phyloP scores from a whole-genome alignment of 2,888 invertebrate genomes.

The Esperia sulphurella region DNA sequence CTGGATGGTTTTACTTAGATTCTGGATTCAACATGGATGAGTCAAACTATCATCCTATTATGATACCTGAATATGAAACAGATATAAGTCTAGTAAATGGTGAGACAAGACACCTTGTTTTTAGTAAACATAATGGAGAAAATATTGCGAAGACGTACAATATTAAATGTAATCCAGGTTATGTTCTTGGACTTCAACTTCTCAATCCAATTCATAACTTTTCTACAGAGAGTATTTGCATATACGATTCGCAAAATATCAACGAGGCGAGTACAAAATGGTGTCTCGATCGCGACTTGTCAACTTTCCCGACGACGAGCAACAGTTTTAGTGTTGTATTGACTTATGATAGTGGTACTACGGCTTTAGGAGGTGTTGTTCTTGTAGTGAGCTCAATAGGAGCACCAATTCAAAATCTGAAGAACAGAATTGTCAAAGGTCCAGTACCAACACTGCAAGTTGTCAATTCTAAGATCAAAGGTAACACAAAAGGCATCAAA shows the following conservation, averaged over 20 bases:
- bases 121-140: conserved; percentile 82
- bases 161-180: conserved; percentile 87
- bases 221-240: conserved; percentile 89
- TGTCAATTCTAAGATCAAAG: conserved; percentile 85
- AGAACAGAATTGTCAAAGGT: conserved; percentile 86
- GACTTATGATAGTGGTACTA: conserved; percentile 87
- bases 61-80: conserved; percentile 82
- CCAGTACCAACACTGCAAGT: conserved; percentile 88
- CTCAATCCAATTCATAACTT: conserved; percentile 94
- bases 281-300: conserved; percentile 90
- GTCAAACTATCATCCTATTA: conserved; percentile 85
- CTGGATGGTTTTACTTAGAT: conserved; percentile 92
- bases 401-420: conserved; percentile 86
- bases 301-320: conserved; percentile 94
- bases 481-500: conserved; percentile 89
- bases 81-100: conserved; percentile 83
- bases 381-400: conserved; percentile 86
- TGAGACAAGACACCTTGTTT: conserved; percentile 89
- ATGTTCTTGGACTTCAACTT: conserved; percentile 92
- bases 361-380: conserved; percentile 90
- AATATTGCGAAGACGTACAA: conserved; percentile 78
- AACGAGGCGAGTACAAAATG: conserved; percentile 84
- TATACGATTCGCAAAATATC: conserved; percentile 87
- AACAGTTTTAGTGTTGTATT: conserved; percentile 89
- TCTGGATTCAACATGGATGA: conserved; percentile 83